phyloP scores from a whole-genome alignment of 2,888 invertebrate genomes.

The Zaprionus obscuricornis region DNA sequence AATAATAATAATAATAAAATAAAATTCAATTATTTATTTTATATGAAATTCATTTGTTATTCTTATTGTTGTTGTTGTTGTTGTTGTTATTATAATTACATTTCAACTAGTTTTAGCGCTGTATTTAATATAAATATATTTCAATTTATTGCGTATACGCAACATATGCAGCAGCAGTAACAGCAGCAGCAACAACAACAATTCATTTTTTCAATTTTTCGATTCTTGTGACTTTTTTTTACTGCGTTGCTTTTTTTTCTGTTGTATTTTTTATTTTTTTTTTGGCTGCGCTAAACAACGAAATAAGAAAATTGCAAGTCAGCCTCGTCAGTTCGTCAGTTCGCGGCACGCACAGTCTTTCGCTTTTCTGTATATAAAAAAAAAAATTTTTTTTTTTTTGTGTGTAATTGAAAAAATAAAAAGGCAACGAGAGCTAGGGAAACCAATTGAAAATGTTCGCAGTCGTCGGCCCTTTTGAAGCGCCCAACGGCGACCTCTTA shows the following conservation, averaged over 20 bases:
- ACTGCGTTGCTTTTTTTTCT: too few relatives aligned
- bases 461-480: constrained; percentile 56
- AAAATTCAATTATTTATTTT: background rate
- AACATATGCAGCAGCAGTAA: constrained; percentile 23
- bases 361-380: background rate
- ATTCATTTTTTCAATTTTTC: constrained; percentile 6
- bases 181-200: too few relatives aligned
- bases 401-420: constrained; percentile 47
- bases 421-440: constrained; percentile 26
- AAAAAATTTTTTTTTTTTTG: constrained; percentile 14
- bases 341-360: constrained; percentile 17
- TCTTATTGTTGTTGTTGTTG: constrained; percentile 14
- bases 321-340: too few relatives aligned
- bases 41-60: constrained; percentile 32
- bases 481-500: constrained; percentile 44
- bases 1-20: too few relatives aligned
- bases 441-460: constrained; percentile 57
- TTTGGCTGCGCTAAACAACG: too few relatives aligned
- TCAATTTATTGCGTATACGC: constrained; percentile 53
- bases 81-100: too few relatives aligned
- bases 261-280: too few relatives aligned
- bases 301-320: constrained; percentile 62
- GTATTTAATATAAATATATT: too few relatives aligned
- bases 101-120: constrained; percentile 20
- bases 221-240: constrained; percentile 18